Base-by-base conservation (phyloP, 2,113 vertebrate genomes). In the Dryoscopus gambensis region DNA sequence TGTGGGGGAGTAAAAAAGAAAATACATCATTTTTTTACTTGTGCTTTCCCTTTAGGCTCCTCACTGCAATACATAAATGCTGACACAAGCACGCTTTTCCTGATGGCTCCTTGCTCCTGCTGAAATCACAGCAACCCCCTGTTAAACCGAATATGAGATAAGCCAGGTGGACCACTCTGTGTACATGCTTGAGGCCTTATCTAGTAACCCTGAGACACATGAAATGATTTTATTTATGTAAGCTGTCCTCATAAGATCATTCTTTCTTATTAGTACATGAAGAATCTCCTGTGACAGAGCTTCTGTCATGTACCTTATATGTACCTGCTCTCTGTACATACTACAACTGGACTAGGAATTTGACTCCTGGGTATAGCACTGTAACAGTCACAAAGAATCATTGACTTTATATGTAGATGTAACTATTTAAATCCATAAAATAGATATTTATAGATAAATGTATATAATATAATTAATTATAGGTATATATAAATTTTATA, bases 1-100 rank as follows among this genome's bases (percentile, higher is more conserved):
- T 99, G 98, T 35, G 15, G 93, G 20, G 91, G 74, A 95, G 11
- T 84, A 85, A 71, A 96, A n/a, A 86, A 95, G 9, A 79, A 74
- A 82, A 91, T n/a, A 37, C 13, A 30, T 75, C 1, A 49, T 59
- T 59, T 46, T 40, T 46, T 42, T 23, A 2, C 1, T 8, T 2
- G 3, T 0, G 0, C 40, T 55, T 57, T 74, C 42, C 50, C 19
- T 74, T 46, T 31, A 71, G 56, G 42, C 14, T 10, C 6, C 24
- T 89, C 16, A 30, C 31, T 1, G 5, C 37, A 57, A 28, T 37
- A 35, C 22, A 17, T 7, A 30, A 69, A 35, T 68, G 71, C 85
- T 88, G 69, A 86, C 60, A 88, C 33, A 71, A 59, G 35, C 39
- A 46, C 4, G 2, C 71, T 78, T 84, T 57, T 86, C 40, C 55